Percentiles rank a stretch among this genome's conserved stretches.
Conservation (phyloP, 2,888 invertebrate genomes). For the Eupithecia centaureata region DNA sequence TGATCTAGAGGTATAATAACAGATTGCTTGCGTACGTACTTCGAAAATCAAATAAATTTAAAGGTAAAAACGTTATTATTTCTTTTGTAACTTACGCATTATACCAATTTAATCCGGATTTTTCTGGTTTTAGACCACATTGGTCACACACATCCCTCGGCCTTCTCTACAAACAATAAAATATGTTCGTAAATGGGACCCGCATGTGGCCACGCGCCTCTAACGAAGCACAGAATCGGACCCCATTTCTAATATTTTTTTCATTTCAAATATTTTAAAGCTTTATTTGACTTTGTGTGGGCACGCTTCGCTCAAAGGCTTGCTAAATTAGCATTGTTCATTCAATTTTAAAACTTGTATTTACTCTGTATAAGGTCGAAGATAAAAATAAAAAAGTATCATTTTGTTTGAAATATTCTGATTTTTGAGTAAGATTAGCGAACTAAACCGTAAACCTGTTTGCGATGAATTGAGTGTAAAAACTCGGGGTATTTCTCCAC, state of each 20-base stretch:
- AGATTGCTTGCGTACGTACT: no score
- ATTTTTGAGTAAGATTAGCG: slow-evolving; percentile 30
- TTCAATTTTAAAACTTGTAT: slow-evolving; percentile 23
- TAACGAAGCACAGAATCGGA: slow-evolving; percentile 55
- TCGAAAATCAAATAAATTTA: background rate
- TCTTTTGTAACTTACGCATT: background rate
- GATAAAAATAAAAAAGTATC: slow-evolving; percentile 13
- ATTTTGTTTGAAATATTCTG: slow-evolving; percentile 28
- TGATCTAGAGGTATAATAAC: no score
- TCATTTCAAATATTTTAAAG: slow-evolving; percentile 47
- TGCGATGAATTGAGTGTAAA: slow-evolving; percentile 7
- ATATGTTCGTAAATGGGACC: slow-evolving; percentile 55
- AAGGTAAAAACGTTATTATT: background rate
- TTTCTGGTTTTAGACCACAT: slow-evolving; percentile 13
- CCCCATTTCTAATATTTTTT: slow-evolving; percentile 49
- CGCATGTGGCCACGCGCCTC: slow-evolving; percentile 64
- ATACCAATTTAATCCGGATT: slow-evolving; percentile 5
- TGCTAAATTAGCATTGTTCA: slow-evolving; percentile 23
- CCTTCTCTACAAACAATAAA: slow-evolving; percentile 44
- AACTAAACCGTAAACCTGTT: slow-evolving; percentile 26
- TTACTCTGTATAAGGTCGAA: slow-evolving; percentile 20
- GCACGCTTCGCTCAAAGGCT: slow-evolving; percentile 47
- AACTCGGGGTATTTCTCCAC: slow-evolving; percentile 8
- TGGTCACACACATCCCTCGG: slow-evolving; percentile 30
- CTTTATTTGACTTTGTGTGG: slow-evolving; percentile 54